A percentile compares a stretch with the other conserved stretches of the same genome.
Evolutionary conservation across 2,888 invertebrate species (phyloP).

Genomic region (Hydrotaea cyrtoneurina): DNA sequence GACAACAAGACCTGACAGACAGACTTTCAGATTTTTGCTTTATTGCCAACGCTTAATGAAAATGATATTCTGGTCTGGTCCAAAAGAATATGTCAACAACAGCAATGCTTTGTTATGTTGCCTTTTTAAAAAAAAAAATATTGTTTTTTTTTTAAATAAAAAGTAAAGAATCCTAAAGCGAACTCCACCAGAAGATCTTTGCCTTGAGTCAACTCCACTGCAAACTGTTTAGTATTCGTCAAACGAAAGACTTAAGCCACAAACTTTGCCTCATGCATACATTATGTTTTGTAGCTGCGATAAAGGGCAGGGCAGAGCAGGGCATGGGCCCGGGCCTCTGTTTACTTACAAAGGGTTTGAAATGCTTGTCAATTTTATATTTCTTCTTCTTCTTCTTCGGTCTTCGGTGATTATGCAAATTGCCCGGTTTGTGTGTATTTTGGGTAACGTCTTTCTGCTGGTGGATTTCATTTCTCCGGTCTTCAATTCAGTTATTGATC

Average conservation of each 20-base stretch:
- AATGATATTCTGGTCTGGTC: neutral
- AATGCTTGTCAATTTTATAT: neutral
- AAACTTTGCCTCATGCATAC: conserved; percentile 35
- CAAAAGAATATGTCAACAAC: conserved; percentile 7
- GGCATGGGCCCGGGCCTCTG: neutral
- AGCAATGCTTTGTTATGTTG: conserved; percentile 20
- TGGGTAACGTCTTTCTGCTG: conserved; percentile 36
- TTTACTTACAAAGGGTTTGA: neutral
- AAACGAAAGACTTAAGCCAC: conserved; percentile 53
- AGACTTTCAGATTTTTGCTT: neutral
- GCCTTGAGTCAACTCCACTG: neutral
- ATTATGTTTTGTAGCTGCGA: neutral
- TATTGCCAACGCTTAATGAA: neutral
- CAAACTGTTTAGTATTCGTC: neutral
- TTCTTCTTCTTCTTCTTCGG: neutral
- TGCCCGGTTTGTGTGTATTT: conserved; percentile 5
- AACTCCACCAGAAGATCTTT: no score
- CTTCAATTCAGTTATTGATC: conserved; percentile 9
- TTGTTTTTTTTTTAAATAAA: conserved; percentile 4
- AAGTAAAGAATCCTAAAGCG: neutral
- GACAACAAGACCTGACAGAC: no score
- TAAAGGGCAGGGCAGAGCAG: neutral
- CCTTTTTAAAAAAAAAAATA: no score
- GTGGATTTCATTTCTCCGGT: neutral
- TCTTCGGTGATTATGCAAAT: conserved; percentile 59